Conservation (phyloP, 2,797 vertebrate species). For the Falco peregrinus region DNA sequence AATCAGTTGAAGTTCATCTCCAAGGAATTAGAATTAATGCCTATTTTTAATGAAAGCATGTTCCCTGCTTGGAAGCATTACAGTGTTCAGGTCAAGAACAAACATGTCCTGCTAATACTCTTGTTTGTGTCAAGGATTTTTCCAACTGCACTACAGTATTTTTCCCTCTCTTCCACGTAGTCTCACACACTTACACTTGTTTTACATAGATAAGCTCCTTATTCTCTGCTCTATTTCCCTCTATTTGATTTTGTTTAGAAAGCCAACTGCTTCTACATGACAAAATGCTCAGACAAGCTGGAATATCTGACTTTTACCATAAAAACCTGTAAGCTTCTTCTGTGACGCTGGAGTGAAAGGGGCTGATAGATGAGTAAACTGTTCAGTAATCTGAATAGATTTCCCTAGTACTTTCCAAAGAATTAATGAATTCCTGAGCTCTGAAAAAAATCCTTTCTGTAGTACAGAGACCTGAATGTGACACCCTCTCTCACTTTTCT, state of each 20-base stretch:
- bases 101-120: slow-evolving; percentile 39
- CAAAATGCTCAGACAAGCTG: slow-evolving; percentile 7
- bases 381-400: slow-evolving; percentile 2
- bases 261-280: neutral
- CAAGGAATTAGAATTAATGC: slow-evolving; percentile 53
- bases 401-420: neutral
- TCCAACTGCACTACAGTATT: neutral
- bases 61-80: slow-evolving; percentile 30
- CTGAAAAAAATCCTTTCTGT: neutral
- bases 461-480: neutral
- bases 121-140: slow-evolving; percentile 45
- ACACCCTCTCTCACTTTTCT: neutral
- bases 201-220: slow-evolving; percentile 10
- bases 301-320: neutral
- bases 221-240: neutral
- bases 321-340: slow-evolving; percentile 11
- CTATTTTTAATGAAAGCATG: slow-evolving; percentile 29
- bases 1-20: slow-evolving; percentile 29
- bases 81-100: slow-evolving; percentile 35
- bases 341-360: neutral
- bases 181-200: neutral
- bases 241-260: neutral
- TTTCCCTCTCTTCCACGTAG: neutral
- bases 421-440: neutral
- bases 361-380: neutral